Conservation (phyloP, 2,888 invertebrate species). For the Elegia similella region DNA sequence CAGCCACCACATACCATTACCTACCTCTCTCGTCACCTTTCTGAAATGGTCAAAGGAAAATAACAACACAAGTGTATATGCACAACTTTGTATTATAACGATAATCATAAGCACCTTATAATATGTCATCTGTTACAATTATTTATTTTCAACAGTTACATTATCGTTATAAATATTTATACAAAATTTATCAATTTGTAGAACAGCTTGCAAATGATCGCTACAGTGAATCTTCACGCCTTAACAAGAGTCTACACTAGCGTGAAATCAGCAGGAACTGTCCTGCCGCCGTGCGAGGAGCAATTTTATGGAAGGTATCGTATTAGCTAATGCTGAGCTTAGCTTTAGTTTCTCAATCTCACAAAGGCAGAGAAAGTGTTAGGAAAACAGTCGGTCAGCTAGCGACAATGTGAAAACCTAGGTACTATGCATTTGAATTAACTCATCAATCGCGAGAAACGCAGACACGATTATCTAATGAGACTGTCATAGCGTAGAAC, state of each 20-base stretch:
- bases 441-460: too few relatives aligned
- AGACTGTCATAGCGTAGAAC: too few relatives aligned
- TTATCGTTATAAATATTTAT: slow-evolving; percentile 78
- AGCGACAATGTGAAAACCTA: too few relatives aligned
- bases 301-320: background rate
- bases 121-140: slow-evolving; percentile 79
- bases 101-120: slow-evolving; percentile 81
- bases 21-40: too few relatives aligned
- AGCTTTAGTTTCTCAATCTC: too few relatives aligned
- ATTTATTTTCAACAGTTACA: slow-evolving; percentile 76
- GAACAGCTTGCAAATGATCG: slow-evolving; percentile 66
- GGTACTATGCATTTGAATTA: too few relatives aligned
- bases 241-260: slow-evolving; percentile 32
- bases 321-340: too few relatives aligned
- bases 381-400: too few relatives aligned
- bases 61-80: slow-evolving; percentile 54
- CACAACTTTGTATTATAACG: slow-evolving; percentile 82
- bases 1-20: too few relatives aligned
- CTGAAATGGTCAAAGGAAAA: slow-evolving; percentile 20
- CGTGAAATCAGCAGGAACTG: slow-evolving; percentile 25
- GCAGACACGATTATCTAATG: too few relatives aligned
- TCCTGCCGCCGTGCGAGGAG: background rate
- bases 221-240: slow-evolving; percentile 49
- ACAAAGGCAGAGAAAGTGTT: too few relatives aligned
- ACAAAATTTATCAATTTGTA: slow-evolving; percentile 75